Evolutionary conservation across 1,140 invertebrate genomes (phyloP), one percentile per base, ranked within the genome.

Genomic region (Drosophila watanabei): DNA sequence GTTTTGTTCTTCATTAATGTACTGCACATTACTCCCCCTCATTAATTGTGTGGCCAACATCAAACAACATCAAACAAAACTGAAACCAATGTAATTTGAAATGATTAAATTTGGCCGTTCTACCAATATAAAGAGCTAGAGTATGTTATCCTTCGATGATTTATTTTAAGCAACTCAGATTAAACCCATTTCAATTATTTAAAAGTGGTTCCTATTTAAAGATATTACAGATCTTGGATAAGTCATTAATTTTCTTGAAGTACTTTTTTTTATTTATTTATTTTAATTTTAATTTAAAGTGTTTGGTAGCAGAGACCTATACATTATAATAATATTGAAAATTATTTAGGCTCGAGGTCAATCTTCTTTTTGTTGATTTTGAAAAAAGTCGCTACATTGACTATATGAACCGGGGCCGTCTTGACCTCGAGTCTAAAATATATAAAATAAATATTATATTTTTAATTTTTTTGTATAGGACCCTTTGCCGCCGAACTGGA

Each of bases 41-140:
- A 46, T 58, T 57, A 63, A 71, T 58, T 71, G 43, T 57, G 33
- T 33, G 14, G 30, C 78, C 57, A 56, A 71, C 75, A 79, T 79
- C 76, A 79, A 79, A 79, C 65, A 59, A 79, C 58, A 79, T 79
- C 62, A 77, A 77, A 77, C 46, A 70, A 37, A 69, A 30, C 16
- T 45, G 32, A 60, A 39, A 45, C n/a, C 58, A 33, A 13, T 8
- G 52, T 11, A 11, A 39, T 10, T 2, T 14, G 16, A 43, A 28
- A 41, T 37, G 10, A n/a, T 57, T 57, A 11, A 57, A 24, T 57
- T n/a, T 41, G 16, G 20, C 2, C n/a, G 41, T 39, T 14, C 16
- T 16, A 54, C 48, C 16, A 14, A 30, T 11, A 35, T 35, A 54
- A 35, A 20, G 11, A 18, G n/a, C 10, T 48, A 24, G 13, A 16